These are phyloP conservation scores for Falco peregrinus DNA, from an alignment of 2,797 vertebrate genomes.

Conservation along the genomic window DNA sequence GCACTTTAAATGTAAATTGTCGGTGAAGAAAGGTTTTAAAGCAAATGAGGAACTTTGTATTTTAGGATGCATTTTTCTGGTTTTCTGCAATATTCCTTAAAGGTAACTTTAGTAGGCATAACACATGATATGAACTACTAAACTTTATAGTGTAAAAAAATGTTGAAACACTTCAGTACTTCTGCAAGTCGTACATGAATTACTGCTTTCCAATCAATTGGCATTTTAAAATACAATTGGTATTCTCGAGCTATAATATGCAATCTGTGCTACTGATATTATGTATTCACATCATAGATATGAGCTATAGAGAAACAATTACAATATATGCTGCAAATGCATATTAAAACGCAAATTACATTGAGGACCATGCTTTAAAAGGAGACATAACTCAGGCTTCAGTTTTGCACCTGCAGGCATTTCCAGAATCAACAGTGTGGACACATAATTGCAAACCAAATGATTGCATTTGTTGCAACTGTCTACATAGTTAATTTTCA, in stretches of 20 bases:
- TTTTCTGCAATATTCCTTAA: background rate
- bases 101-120: background rate
- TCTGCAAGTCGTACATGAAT: background rate
- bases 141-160: background rate
- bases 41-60: background rate
- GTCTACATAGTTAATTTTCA: conserved; percentile 30
- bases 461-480: background rate
- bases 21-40: background rate
- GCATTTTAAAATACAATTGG: conserved; percentile 19
- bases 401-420: conserved; percentile 49
- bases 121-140: background rate
- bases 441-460: conserved; percentile 2
- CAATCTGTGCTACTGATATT: background rate
- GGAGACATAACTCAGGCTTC: background rate
- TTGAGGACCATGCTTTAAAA: conserved; percentile 27
- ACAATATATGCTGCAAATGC: conserved; percentile 12
- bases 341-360: conserved; percentile 20
- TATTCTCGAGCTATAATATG: conserved; percentile 6
- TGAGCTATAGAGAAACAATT: background rate
- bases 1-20: background rate
- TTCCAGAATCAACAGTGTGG: background rate
- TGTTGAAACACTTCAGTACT: background rate
- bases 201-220: conserved; percentile 9
- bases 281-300: conserved; percentile 43
- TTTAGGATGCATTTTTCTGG: background rate